These are phyloP conservation scores for Echinops telfairi DNA, from an alignment of 2,113 vertebrate genomes.

Conservation along the genomic window DNA sequence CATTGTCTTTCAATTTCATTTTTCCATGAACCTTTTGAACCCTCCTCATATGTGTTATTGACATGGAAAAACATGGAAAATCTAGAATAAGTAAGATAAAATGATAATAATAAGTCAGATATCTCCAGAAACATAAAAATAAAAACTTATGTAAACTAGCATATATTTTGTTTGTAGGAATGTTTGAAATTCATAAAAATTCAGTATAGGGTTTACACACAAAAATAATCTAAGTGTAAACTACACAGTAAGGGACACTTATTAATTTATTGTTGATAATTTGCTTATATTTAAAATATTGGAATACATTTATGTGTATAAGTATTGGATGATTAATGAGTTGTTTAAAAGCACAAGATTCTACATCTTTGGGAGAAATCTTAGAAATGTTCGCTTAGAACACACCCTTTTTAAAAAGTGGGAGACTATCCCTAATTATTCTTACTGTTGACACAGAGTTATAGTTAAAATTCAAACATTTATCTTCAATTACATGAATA, in stretches of 20 bases:
- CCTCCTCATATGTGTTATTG: background rate
- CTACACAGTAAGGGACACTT: background rate
- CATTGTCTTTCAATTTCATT: too few relatives aligned
- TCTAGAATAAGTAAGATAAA: background rate
- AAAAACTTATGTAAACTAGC: background rate
- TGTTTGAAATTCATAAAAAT: background rate
- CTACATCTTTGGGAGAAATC: background rate
- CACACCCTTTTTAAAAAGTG: background rate
- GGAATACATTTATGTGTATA: background rate
- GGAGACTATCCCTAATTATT: background rate
- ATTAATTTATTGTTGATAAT: conserved; percentile 2
- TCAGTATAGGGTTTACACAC: background rate
- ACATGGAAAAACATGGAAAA: background rate
- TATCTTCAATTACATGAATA: conserved; percentile 10
- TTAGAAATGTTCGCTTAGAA: background rate
- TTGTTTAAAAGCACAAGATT: background rate
- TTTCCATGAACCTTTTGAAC: too few relatives aligned
- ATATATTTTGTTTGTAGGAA: background rate
- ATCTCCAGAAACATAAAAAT: background rate
- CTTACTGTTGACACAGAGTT: conserved; percentile 1
- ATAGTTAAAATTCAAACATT: background rate
- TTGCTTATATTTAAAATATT: background rate
- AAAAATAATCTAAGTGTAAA: background rate
- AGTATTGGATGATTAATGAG: background rate
- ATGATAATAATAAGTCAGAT: background rate